Conservation (phyloP, 2,888 invertebrate genomes). For the Orchestes rusci region DNA sequence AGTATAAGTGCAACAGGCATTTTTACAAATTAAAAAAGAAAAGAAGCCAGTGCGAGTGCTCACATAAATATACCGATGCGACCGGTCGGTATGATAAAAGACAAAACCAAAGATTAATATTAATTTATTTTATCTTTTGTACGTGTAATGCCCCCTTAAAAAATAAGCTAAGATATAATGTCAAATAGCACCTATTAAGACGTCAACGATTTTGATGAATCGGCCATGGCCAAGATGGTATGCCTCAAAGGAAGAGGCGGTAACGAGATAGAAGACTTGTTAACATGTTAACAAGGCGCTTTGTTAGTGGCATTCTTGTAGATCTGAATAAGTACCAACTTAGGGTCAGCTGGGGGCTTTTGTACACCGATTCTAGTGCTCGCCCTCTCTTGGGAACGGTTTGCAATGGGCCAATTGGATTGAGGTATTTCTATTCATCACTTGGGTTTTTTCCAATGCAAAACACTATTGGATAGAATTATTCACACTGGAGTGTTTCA, state of each 20-base stretch:
- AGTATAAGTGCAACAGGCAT: slow-evolving; percentile 17
- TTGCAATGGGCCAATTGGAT: no score
- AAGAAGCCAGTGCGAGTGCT: slow-evolving; percentile 16
- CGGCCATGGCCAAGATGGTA: slow-evolving; percentile 11
- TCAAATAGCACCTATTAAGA: slow-evolving; percentile 31
- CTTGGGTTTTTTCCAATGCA: no score
- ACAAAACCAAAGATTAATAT: slow-evolving; percentile 24
- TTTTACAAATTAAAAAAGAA: slow-evolving; percentile 23
- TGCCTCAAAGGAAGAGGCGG: slow-evolving; percentile 11
- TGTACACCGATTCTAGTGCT: no score
- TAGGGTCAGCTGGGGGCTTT: no score
- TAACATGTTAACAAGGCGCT: slow-evolving; percentile 27
- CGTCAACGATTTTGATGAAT: slow-evolving; percentile 30
- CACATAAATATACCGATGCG: slow-evolving; percentile 23
- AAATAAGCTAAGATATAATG: slow-evolving; percentile 28
- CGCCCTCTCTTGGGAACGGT: no score
- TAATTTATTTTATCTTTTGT: slow-evolving; percentile 28
- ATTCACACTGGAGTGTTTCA: no score
- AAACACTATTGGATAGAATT: no score
- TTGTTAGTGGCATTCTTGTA: slow-evolving; percentile 9
- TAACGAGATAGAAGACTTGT: slow-evolving; percentile 15
- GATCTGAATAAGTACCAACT: no score
- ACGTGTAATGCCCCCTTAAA: slow-evolving; percentile 25
- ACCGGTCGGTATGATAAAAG: slow-evolving; percentile 22
- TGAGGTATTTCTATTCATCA: no score